Percentiles rank a stretch among this genome's conserved stretches.
phyloP scores from a whole-genome alignment of 2,113 vertebrate species.

The Cochlearius cochlearius region DNA sequence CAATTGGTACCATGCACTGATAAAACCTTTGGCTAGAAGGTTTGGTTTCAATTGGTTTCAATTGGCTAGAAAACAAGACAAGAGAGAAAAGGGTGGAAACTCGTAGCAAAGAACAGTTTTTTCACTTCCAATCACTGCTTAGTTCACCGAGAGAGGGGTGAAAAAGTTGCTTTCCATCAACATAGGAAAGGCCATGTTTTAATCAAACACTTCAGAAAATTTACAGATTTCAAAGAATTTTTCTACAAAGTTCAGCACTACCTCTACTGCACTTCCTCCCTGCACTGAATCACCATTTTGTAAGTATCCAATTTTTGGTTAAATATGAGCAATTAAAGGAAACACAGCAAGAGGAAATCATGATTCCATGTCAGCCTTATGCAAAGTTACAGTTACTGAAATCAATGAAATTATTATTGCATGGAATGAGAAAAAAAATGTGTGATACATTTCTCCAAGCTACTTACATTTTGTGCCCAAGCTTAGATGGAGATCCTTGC shows the following conservation, averaged over 20 bases:
- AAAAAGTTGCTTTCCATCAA: neutral
- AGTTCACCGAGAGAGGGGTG: neutral
- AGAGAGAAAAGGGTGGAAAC: neutral
- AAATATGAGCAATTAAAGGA: conserved; percentile 24
- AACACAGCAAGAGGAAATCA: conserved; percentile 4
- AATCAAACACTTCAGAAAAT: neutral
- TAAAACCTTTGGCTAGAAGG: neutral
- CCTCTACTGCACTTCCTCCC: neutral
- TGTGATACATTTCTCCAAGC: neutral
- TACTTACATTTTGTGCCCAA: neutral
- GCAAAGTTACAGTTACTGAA: neutral
- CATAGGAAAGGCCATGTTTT: neutral
- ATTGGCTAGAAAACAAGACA: neutral
- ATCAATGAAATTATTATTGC: neutral
- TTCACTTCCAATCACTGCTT: neutral
- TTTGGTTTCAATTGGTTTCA: neutral
- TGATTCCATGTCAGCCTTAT: neutral
- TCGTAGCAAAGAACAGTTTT: neutral
- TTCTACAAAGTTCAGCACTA: conserved; percentile 1
- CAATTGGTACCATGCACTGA: conserved; percentile 28
- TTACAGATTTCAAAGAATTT: neutral
- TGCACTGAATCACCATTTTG: neutral
- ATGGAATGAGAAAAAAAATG: neutral
- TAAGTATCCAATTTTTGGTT: conserved; percentile 9
- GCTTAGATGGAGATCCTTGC: neutral